Evolutionary conservation across 2,888 invertebrate genomes (phyloP).

Genomic region (Notocelia uddmanniana): DNA sequence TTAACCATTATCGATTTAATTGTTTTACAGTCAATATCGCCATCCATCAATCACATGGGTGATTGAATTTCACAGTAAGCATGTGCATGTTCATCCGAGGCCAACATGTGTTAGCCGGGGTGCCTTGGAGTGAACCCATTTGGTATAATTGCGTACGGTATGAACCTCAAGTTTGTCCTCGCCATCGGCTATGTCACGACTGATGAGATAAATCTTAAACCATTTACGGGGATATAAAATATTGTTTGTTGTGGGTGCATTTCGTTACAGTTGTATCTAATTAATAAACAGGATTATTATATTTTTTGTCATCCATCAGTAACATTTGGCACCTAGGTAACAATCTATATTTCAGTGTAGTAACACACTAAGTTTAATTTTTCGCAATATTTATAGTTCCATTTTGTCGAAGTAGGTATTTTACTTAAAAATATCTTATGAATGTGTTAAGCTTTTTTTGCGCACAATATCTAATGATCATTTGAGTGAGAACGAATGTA

Average conservation of each 20-base stretch:
- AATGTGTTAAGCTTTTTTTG: too few relatives aligned
- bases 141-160: constrained; percentile 79
- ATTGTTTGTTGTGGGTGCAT: constrained; percentile 48
- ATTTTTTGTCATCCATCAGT: too few relatives aligned
- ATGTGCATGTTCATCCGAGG: constrained; percentile 67
- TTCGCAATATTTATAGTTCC: too few relatives aligned
- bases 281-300: too few relatives aligned
- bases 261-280: not conserved
- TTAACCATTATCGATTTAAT: constrained; percentile 20
- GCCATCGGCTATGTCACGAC: constrained; percentile 70
- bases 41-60: constrained; percentile 62
- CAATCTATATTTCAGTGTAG: too few relatives aligned
- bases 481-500: too few relatives aligned
- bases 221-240: constrained; percentile 39
- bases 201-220: constrained; percentile 50
- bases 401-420: too few relatives aligned
- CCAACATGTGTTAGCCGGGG: constrained; percentile 72
- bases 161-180: constrained; percentile 79
- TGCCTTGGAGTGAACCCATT: constrained; percentile 79
- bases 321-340: too few relatives aligned
- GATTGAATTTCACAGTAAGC: constrained; percentile 76
- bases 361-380: too few relatives aligned
- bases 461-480: too few relatives aligned
- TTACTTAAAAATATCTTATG: too few relatives aligned
- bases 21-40: constrained; percentile 46